Base-by-base conservation (phyloP, 2,888 invertebrate species). In the Nomada ferruginata region DNA sequence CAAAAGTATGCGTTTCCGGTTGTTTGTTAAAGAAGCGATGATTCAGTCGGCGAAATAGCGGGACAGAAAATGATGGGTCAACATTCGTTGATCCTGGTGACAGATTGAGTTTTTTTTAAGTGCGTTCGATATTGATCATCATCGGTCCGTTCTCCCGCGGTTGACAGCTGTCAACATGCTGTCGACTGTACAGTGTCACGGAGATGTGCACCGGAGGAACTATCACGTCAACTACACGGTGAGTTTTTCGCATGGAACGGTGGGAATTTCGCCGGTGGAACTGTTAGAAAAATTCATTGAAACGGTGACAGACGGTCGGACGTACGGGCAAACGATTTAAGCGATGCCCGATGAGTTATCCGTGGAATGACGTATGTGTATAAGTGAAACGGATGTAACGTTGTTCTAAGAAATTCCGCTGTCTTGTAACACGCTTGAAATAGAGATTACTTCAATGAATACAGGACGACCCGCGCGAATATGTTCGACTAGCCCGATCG, bases 101-200 rank as follows among this genome's bases (percentile, higher is more conserved):
- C 59, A 20, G 63, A 23, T 10, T 42, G 20, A 65, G 74, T 20
- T 59, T 15, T 15, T 3, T 47, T 20, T n/a, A 11, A 59, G 68
- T 64, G 79, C 55, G 72, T 47, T 61, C 59, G 69, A 74, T 71
- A 78, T 79, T 55, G 80, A 80, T 78, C 78, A 20, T 80, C 81
- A 20, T 57, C 26, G 53, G 63, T 76, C 74, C 23, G 36, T 65
- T 72, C 63, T 60, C 47, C 60, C 42, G 29, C 26, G 76, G n/a
- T 53, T 87, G 85, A 87, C 86, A 85, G 83, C 85, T 83, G 79
- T 75, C 83, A 90, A 84, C 79, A 90, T 90, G 90, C 83, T 90
- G 84, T 90, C 90, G 18, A 90, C 90, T 42, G 90, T 90, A 29
- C 90, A 86, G 76, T 88, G 89, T 80, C 85, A 87, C 80, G 84